Percentiles rank a stretch among this genome's conserved stretches.
Evolutionary conservation across 92 coral and sea anemone species (phyloP).

Genomic region (Isaurus tuberculatus): DNA sequence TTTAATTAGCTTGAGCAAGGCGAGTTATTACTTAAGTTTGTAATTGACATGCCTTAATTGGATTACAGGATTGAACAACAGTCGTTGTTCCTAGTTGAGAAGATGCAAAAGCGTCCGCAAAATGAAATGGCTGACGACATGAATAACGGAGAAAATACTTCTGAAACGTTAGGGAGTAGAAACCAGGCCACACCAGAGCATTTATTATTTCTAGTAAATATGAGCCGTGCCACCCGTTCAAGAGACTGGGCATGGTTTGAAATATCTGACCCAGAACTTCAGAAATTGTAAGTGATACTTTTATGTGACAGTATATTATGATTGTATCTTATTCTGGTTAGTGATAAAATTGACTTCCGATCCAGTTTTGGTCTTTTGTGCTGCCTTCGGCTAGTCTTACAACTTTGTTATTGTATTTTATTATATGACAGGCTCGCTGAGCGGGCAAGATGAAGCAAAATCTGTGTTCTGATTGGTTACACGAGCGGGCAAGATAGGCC

Average conservation of each 20-base stretch:
- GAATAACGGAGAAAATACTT: conserved; percentile 48
- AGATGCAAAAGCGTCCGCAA: conserved; percentile 51
- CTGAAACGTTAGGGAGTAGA: conserved; percentile 54
- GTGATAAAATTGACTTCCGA: not conserved
- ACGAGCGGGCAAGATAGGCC: too few relatives aligned
- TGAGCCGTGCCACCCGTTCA: conserved; percentile 94
- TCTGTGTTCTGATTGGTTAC: too few relatives aligned
- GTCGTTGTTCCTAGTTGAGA: conserved; percentile 70
- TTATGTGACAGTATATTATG: too few relatives aligned
- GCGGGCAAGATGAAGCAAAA: too few relatives aligned
- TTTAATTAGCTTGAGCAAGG: too few relatives aligned
- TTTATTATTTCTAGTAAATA: conserved; percentile 79
- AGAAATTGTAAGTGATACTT: conserved; percentile 67
- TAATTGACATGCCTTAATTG: too few relatives aligned
- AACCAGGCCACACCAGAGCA: conserved; percentile 74
- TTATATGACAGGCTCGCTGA: too few relatives aligned
- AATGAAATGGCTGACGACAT: conserved; percentile 29
- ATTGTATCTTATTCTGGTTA: too few relatives aligned
- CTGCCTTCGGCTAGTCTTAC: too few relatives aligned
- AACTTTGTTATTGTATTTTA: too few relatives aligned
- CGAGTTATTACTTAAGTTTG: too few relatives aligned
- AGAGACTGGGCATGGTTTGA: conserved; percentile 98
- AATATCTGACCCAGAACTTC: conserved; percentile 81
- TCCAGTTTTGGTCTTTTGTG: not conserved
- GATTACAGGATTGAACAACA: conserved; percentile 81